Evolutionary conservation across 2,888 invertebrate species (phyloP).

Genomic region (Melanophora roralis): DNA sequence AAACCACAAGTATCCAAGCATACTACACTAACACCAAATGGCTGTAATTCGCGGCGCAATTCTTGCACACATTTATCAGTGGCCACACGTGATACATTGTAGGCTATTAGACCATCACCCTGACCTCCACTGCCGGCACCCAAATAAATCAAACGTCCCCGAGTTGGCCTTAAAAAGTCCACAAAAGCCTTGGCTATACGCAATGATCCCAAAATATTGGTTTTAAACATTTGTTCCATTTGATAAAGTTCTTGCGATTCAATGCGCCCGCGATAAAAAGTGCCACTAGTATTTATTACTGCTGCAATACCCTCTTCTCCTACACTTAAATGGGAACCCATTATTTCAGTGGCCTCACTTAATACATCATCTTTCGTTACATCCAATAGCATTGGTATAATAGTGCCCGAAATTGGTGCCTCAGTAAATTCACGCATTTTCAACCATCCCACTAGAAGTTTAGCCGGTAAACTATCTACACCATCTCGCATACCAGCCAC

Average conservation of each 20-base stretch:
- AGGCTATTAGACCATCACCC: constrained; percentile 78
- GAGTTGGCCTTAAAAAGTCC: constrained; percentile 81
- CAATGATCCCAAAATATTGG: constrained; percentile 84
- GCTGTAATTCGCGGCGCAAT: constrained; percentile 82
- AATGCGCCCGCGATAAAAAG: constrained; percentile 84
- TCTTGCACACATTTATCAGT: constrained; percentile 89
- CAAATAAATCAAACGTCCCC: constrained; percentile 84
- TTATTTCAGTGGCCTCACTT: constrained; percentile 87
- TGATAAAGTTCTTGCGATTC: constrained; percentile 81
- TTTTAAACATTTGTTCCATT: constrained; percentile 84
- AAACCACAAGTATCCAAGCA: constrained; percentile 85
- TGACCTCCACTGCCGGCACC: constrained; percentile 76
- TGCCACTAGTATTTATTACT: constrained; percentile 89
- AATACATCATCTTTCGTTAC: constrained; percentile 88
- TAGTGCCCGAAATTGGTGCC: constrained; percentile 77
- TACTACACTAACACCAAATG: constrained; percentile 85
- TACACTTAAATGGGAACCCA: constrained; percentile 88
- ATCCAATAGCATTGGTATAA: constrained; percentile 86
- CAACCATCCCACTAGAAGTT: constrained; percentile 81
- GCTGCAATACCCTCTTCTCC: constrained; percentile 89
- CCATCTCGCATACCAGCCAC: constrained; percentile 84
- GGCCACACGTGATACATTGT: constrained; percentile 83
- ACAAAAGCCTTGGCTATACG: constrained; percentile 87
- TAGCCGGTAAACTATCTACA: constrained; percentile 80
- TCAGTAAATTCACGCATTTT: constrained; percentile 80